Percentiles rank a stretch among this genome's conserved stretches.
phyloP scores from a whole-genome alignment of 2,797 vertebrate species.

The Microchirus variegatus region DNA sequence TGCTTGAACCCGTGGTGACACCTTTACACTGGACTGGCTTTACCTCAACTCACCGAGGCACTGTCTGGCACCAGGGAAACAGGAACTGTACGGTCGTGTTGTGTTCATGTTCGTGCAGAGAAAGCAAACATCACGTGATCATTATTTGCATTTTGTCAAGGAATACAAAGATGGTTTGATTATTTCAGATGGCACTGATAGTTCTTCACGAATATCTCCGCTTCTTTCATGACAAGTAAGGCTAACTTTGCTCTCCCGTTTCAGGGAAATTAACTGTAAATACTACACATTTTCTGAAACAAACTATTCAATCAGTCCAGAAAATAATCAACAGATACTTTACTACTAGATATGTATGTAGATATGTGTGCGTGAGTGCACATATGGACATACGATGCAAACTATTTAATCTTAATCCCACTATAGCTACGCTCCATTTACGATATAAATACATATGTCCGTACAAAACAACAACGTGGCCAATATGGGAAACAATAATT shows the following conservation, averaged over 20 bases:
- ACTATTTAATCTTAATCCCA: neutral
- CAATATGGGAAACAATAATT: neutral
- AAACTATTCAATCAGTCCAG: too few relatives aligned
- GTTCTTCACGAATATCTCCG: neutral
- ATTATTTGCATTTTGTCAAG: neutral
- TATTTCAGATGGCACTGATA: neutral
- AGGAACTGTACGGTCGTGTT: neutral
- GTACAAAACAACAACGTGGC: neutral
- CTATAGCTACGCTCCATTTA: neutral
- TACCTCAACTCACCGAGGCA: neutral
- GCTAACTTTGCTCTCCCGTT: neutral
- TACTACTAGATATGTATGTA: neutral
- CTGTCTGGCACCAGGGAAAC: conserved; percentile 4
- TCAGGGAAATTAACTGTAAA: neutral
- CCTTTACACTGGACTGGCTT: neutral
- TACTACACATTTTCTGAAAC: too few relatives aligned
- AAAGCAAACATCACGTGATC: neutral
- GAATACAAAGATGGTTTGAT: neutral
- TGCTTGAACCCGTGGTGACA: conserved; percentile 27
- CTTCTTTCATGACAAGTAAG: too few relatives aligned
- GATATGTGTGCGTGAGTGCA: neutral
- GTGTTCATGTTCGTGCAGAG: neutral
- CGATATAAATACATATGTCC: neutral
- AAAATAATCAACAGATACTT: too few relatives aligned
- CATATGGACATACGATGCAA: neutral